These are phyloP conservation scores for Forbesichthys papilliferus DNA, from an alignment of 2,113 vertebrate genomes.

Conservation along the genomic window DNA sequence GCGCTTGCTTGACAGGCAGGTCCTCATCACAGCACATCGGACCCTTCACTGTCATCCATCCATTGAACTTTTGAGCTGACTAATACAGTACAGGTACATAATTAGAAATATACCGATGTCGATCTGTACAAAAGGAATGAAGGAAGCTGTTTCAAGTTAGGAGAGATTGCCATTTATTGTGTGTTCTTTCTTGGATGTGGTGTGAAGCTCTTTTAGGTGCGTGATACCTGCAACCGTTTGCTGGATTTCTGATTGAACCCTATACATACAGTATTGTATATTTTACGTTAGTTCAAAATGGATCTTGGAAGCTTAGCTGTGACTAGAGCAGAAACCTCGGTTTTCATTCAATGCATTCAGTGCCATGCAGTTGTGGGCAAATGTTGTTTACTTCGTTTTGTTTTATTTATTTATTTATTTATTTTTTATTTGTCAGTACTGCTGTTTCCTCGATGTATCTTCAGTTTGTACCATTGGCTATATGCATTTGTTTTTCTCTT, in stretches of 20 bases:
- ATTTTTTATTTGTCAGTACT: slow-evolving; percentile 29
- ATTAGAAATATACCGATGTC: slow-evolving; percentile 57
- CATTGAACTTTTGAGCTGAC: slow-evolving; percentile 59
- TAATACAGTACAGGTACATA: slow-evolving; percentile 66
- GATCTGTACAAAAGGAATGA: slow-evolving; percentile 54
- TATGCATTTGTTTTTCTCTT: slow-evolving; percentile 14
- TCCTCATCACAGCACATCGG: slow-evolving; percentile 74
- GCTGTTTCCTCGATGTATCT: slow-evolving; percentile 27
- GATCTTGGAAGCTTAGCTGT: slow-evolving; percentile 20
- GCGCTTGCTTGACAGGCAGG: slow-evolving; percentile 29
- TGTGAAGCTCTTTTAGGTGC: slow-evolving; percentile 39
- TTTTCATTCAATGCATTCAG: slow-evolving; percentile 42
- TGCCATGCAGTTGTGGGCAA: slow-evolving; percentile 36
- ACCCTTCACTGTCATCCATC: slow-evolving; percentile 73
- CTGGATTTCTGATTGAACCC: slow-evolving; percentile 9
- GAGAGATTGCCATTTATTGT: slow-evolving; percentile 63
- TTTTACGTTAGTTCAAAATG: slow-evolving; percentile 24
- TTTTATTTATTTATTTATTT: background rate
- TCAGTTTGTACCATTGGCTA: slow-evolving; percentile 7
- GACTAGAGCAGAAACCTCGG: slow-evolving; percentile 27
- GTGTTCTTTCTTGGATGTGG: slow-evolving; percentile 56
- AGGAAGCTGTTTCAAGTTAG: slow-evolving; percentile 43
- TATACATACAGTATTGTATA: slow-evolving; percentile 1
- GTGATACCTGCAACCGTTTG: slow-evolving; percentile 25
- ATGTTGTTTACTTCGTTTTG: background rate